Evolutionary conservation across 2,113 vertebrate genomes (phyloP).

Genomic region (Accipiter cooperii): DNA sequence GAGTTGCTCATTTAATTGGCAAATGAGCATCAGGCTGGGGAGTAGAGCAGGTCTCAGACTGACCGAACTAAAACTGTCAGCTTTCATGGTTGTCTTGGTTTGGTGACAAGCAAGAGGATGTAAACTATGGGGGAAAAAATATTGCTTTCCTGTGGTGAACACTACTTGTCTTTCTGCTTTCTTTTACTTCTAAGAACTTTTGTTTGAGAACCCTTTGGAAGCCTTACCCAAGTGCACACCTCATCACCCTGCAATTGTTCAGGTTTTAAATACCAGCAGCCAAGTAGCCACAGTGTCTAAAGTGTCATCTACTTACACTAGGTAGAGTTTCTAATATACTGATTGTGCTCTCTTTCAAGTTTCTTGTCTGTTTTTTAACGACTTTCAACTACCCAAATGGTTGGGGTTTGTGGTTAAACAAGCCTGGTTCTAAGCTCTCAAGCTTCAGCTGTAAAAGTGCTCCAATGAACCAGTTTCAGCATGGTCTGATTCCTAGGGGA

Average conservation of each 20-base stretch:
- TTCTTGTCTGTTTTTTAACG: not conserved
- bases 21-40: not conserved
- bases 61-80: not conserved
- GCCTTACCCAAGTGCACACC: not conserved
- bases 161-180: conserved; percentile 17
- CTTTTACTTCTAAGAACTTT: conserved; percentile 21
- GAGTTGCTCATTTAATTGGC: not conserved
- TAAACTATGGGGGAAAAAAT: not conserved
- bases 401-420: not conserved
- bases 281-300: conserved; percentile 36
- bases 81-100: not conserved
- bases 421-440: not conserved
- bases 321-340: conserved; percentile 2
- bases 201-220: conserved; percentile 58
- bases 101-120: not conserved
- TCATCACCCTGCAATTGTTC: not conserved
- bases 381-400: not conserved
- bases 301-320: not conserved
- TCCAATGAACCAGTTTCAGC: not conserved
- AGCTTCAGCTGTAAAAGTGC: not conserved
- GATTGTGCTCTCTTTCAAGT: not conserved
- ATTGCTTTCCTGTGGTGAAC: not conserved
- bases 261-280: conserved; percentile 32
- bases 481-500: not conserved
- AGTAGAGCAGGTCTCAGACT: not conserved